phyloP scores from a whole-genome alignment of 1,140 invertebrate species.

The Palaemon carinicauda region DNA sequence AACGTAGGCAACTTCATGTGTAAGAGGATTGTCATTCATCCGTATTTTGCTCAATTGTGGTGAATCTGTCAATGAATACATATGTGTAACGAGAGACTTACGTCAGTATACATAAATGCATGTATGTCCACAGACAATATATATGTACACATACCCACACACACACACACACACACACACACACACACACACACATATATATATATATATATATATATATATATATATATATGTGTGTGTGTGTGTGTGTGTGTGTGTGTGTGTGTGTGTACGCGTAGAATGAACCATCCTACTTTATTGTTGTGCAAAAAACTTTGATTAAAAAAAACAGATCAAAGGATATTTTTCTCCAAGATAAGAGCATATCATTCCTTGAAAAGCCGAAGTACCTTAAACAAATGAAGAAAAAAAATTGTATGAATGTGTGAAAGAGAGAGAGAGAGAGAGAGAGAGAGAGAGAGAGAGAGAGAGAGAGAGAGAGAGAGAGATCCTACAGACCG shows the following conservation, averaged over 20 bases:
- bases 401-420: too few relatives aligned
- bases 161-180: background rate
- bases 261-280: background rate
- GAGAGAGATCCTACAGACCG: too few relatives aligned
- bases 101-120: background rate
- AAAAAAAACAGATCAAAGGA: too few relatives aligned
- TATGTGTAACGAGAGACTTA: background rate
- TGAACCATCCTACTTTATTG: too few relatives aligned
- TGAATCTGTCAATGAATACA: background rate
- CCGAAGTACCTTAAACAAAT: too few relatives aligned
- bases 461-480: too few relatives aligned
- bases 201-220: constrained; percentile 9
- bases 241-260: constrained; percentile 9
- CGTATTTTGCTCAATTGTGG: background rate
- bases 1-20: too few relatives aligned
- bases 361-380: too few relatives aligned
- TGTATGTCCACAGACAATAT: background rate
- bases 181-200: background rate
- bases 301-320: too few relatives aligned
- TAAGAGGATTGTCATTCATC: background rate
- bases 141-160: background rate
- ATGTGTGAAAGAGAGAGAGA: too few relatives aligned
- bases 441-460: too few relatives aligned
- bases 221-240: background rate
- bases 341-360: too few relatives aligned